Conservation (phyloP, 2,888 invertebrate species). For the Hartigia nigra region DNA sequence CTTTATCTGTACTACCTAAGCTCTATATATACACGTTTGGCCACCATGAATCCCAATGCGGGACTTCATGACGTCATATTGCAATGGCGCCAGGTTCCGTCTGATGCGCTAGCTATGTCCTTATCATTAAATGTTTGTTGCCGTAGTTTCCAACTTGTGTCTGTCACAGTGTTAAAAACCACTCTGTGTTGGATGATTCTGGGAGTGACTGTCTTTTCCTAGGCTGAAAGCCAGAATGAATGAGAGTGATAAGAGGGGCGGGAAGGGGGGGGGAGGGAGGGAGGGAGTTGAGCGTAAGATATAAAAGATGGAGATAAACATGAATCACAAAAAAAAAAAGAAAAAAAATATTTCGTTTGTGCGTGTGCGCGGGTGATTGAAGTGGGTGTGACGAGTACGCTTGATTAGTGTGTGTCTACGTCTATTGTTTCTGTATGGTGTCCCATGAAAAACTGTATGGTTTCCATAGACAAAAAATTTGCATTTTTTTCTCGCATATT, state of each 20-base stretch:
- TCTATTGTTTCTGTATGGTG: conserved; percentile 64
- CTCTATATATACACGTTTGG: neutral
- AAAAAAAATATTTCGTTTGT: conserved; percentile 1
- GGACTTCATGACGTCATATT: neutral
- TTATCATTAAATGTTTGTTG: conserved; percentile 31
- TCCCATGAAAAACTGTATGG: neutral
- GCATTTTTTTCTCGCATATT: neutral
- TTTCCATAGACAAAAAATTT: neutral
- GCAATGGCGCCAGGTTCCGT: conserved; percentile 4
- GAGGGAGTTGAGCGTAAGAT: conserved; percentile 3
- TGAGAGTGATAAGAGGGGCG: conserved; percentile 57
- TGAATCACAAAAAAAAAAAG: neutral
- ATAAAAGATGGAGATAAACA: too few species aligned
- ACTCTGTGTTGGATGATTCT: conserved; percentile 62
- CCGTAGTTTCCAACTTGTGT: conserved; percentile 67
- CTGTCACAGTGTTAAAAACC: conserved; percentile 62
- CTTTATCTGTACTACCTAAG: neutral
- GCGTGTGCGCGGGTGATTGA: conserved; percentile 30
- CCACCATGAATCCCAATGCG: neutral
- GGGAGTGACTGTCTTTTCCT: conserved; percentile 41
- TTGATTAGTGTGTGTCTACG: conserved; percentile 66
- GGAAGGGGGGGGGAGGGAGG: neutral
- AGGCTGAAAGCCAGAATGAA: conserved; percentile 27
- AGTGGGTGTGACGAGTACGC: conserved; percentile 55
- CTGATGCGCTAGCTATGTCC: conserved; percentile 16